phyloP scores from a whole-genome alignment of 2,113 vertebrate genomes.

The Poeciliopsis occidentalis region DNA sequence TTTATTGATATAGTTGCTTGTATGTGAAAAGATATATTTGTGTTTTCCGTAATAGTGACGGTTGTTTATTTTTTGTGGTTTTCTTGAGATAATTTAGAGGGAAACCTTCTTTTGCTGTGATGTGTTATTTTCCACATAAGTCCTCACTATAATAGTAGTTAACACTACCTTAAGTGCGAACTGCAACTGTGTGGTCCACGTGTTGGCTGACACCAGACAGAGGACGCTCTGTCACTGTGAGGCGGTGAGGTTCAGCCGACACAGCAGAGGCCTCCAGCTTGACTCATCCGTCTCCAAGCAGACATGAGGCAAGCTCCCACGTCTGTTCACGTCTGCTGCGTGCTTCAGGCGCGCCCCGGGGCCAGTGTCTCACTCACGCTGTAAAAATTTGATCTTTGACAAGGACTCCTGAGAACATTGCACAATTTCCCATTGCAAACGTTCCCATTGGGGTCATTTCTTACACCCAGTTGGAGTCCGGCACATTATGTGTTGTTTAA shows the following conservation, averaged over 20 bases:
- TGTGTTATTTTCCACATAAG: background rate
- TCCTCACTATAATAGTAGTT: too few relatives aligned
- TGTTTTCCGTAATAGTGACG: background rate
- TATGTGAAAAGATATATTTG: background rate
- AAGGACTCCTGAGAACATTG: slow-evolving; percentile 29
- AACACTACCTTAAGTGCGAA: background rate
- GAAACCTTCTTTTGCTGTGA: background rate
- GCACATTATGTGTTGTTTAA: slow-evolving; percentile 18
- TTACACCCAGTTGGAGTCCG: slow-evolving; percentile 7
- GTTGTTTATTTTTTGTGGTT: background rate
- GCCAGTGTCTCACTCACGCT: slow-evolving; percentile 34
- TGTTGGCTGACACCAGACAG: background rate
- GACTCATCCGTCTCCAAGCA: slow-evolving; percentile 45
- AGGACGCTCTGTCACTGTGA: background rate
- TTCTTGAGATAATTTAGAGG: too few relatives aligned
- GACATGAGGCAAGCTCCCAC: slow-evolving; percentile 31
- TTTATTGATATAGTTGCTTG: background rate
- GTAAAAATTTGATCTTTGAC: slow-evolving; percentile 12
- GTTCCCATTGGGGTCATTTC: background rate
- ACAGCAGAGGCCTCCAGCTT: slow-evolving; percentile 49
- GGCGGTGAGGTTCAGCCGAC: slow-evolving; percentile 25
- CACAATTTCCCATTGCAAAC: background rate
- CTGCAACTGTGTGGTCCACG: background rate
- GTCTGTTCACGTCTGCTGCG: slow-evolving; percentile 28
- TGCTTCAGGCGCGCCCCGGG: slow-evolving; percentile 8